Conservation (phyloP, 2,113 vertebrate species). For the Anhinga rufa region DNA sequence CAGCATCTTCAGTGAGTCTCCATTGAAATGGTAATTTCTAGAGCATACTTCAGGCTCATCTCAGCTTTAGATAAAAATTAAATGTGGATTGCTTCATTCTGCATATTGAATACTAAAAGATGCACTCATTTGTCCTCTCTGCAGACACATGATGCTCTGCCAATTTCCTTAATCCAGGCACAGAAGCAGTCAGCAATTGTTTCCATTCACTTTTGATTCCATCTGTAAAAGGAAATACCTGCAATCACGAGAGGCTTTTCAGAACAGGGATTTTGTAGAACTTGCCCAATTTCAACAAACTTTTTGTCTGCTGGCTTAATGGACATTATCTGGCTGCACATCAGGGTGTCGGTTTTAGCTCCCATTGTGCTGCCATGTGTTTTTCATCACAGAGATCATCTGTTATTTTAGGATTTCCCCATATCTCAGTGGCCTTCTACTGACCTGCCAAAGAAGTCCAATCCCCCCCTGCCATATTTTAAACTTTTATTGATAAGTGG, state of each 20-base stretch:
- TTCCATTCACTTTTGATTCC: constrained; percentile 57
- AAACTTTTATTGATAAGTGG: background rate
- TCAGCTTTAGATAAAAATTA: constrained; percentile 60
- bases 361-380: constrained; percentile 16
- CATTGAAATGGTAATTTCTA: constrained; percentile 63
- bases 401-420: constrained; percentile 21
- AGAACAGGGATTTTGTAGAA: constrained; percentile 36
- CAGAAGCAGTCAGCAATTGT: constrained; percentile 51
- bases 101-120: constrained; percentile 52
- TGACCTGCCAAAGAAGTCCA: background rate
- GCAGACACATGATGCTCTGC: constrained; percentile 50
- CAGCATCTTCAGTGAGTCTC: constrained; percentile 28
- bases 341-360: constrained; percentile 19
- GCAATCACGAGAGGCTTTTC: constrained; percentile 53
- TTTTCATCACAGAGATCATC: constrained; percentile 3
- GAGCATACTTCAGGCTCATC: constrained; percentile 52
- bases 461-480: background rate
- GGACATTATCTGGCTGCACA: constrained; percentile 31
- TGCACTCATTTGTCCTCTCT: constrained; percentile 46
- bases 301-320: constrained; percentile 51
- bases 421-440: background rate
- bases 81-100: constrained; percentile 49
- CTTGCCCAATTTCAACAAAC: constrained; percentile 49
- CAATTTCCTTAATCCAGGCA: constrained; percentile 65
- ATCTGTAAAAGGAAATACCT: constrained; percentile 55